Base-by-base conservation (phyloP, 2,888 invertebrate genomes). In the Phaedon cochleariae region DNA sequence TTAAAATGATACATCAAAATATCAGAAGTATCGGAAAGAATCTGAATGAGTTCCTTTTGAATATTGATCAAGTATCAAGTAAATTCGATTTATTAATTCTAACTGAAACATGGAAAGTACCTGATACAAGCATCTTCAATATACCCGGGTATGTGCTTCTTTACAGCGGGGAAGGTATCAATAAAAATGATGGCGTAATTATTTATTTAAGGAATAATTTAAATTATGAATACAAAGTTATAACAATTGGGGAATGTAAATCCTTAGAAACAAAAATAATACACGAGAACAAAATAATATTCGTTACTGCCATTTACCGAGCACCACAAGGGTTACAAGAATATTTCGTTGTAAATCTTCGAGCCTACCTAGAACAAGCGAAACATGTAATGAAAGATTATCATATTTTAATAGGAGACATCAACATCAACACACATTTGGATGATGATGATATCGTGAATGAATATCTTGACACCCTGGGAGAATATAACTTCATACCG, bases 1-100 rank as follows among this genome's bases (percentile, higher is more conserved):
- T 29, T 3, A 52, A 17, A 52, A 22, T 52, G 10, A 29, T 52
- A 26, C 57, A 57, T 46, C 37, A 58, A 12, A 58, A 58, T 7
- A 58, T 58, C 17, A 58, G 46, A 7, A 58, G 58, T 58, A 26
- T 59, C 20, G 49, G 21, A 18, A 49, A 49, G 31, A 49, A 49
- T 15, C 3, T 49, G 0, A 20, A 41, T n/a, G 34, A 49, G 34
- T 59, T 59, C 20, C 10, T 34, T 4, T 34, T 34, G 31, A 4
- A 34, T 34, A 34, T 34, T 10, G 31, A 34, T 34, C 31, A 34
- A 34, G 31, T 34, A 2, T 7, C 31, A 34, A 10, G 9, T 34
- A 34, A 10, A 34, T 34, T 34, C 9, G 6, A 34, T 34, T 7
- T 34, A 4, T 7, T 34, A 34, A 10, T 34, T 34, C 26, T 26